These are phyloP conservation scores for Benthosema pterotum DNA, from an alignment of 2,797 vertebrate species.

Conservation along the genomic window DNA sequence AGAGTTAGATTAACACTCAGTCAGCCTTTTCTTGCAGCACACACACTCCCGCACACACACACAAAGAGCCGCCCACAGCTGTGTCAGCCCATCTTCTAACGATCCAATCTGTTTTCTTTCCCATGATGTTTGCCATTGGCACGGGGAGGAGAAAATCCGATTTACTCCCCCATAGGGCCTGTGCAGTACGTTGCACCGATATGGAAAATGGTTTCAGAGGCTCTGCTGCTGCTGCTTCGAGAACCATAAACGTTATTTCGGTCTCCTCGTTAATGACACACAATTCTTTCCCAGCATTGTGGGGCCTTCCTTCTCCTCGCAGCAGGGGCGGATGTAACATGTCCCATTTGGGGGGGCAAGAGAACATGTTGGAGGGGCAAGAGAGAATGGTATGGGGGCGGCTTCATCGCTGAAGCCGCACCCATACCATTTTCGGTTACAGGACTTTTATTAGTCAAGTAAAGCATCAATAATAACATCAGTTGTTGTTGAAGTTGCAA, in stretches of 20 bases:
- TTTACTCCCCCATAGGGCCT: constrained; percentile 82
- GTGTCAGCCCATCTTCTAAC: constrained; percentile 76
- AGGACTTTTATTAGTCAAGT: too few relatives aligned
- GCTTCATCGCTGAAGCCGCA: too few relatives aligned
- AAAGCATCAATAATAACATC: too few relatives aligned
- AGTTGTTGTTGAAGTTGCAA: too few relatives aligned
- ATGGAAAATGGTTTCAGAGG: constrained; percentile 81
- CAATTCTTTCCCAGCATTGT: constrained; percentile 81
- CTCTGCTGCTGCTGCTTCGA: constrained; percentile 68
- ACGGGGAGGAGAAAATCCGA: constrained; percentile 78
- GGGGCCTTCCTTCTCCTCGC: too few relatives aligned
- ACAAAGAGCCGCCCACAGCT: constrained; percentile 77
- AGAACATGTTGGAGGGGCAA: too few relatives aligned
- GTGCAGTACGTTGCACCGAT: constrained; percentile 78
- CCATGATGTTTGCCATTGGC: constrained; percentile 84
- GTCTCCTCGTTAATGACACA: constrained; percentile 78
- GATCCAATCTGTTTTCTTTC: constrained; percentile 83
- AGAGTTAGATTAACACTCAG: too few relatives aligned
- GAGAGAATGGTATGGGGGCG: too few relatives aligned
- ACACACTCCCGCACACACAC: constrained; percentile 40
- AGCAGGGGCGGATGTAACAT: too few relatives aligned
- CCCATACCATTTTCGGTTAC: too few relatives aligned
- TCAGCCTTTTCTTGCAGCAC: constrained; percentile 13
- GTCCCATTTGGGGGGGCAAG: too few relatives aligned
- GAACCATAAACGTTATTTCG: constrained; percentile 82